Percentiles rank a stretch among this genome's conserved stretches.
Evolutionary conservation across 2,888 invertebrate species (phyloP).

Genomic region (Ormyrus thymus): DNA sequence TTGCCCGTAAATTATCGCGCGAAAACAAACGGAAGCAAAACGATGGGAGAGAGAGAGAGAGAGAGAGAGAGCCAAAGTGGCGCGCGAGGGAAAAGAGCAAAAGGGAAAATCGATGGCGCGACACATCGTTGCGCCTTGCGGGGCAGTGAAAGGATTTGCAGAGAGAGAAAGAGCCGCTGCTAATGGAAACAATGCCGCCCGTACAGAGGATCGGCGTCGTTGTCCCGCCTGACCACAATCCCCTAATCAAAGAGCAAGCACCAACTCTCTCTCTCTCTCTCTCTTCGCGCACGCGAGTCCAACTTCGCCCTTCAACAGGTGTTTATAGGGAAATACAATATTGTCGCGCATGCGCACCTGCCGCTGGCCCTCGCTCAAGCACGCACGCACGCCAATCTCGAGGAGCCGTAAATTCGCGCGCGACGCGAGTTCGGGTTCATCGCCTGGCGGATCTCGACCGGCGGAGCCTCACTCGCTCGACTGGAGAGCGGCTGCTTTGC

Average conservation of each 20-base stretch:
- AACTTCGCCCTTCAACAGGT: conserved; percentile 74
- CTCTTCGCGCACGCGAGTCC: conserved; percentile 67
- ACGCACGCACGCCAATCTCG: neutral
- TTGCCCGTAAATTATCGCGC: neutral
- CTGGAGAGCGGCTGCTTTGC: too few relatives aligned
- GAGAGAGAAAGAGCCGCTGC: conserved; percentile 18
- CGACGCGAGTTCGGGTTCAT: too few relatives aligned
- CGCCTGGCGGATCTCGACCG: neutral
- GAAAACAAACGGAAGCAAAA: too few relatives aligned
- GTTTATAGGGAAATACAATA: conserved; percentile 75
- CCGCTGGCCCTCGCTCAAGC: neutral
- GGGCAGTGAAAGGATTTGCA: conserved; percentile 23
- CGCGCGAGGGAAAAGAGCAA: neutral
- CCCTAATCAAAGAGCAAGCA: conserved; percentile 69
- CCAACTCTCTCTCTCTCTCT: conserved; percentile 36
- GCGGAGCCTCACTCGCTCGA: neutral
- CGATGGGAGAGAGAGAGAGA: too few relatives aligned
- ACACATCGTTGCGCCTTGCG: neutral
- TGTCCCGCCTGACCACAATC: conserved; percentile 72
- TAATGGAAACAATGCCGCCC: conserved; percentile 48
- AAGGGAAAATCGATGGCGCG: conserved; percentile 24
- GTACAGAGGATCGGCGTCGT: conserved; percentile 66
- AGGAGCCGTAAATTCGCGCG: too few relatives aligned
- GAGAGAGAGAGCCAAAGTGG: neutral
- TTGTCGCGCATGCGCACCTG: conserved; percentile 71